phyloP scores from a whole-genome alignment of 2,888 invertebrate species.

The Arrhopalites spinosus region DNA sequence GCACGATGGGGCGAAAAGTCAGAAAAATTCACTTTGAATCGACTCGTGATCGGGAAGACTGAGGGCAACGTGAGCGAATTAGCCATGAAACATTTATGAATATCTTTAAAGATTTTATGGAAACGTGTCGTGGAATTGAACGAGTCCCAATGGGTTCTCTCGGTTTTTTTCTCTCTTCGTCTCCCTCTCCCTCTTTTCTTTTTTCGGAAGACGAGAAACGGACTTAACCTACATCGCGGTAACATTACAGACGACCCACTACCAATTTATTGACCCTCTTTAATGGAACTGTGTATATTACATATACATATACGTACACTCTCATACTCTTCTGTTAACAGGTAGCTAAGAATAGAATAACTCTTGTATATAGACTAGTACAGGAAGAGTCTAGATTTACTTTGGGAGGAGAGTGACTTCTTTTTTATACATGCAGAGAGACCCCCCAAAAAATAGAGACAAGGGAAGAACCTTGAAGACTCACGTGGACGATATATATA shows the following conservation, averaged over 20 bases:
- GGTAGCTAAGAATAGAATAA: too few relatives aligned
- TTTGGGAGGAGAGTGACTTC: too few relatives aligned
- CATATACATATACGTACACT: neutral
- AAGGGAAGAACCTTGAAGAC: too few relatives aligned
- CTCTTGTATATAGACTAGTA: too few relatives aligned
- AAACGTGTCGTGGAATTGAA: constrained; percentile 40
- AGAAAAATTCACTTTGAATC: constrained; percentile 26
- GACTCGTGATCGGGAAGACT: constrained; percentile 26
- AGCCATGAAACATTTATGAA: constrained; percentile 42
- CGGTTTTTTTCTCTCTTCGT: too few relatives aligned
- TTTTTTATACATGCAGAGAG: too few relatives aligned
- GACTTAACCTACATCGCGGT: constrained; percentile 1
- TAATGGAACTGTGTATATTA: neutral
- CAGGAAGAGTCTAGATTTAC: too few relatives aligned
- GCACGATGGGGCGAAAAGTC: neutral
- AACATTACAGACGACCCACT: neutral
- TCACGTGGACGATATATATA: too few relatives aligned
- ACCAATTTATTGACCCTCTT: neutral
- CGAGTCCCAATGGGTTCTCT: constrained; percentile 36
- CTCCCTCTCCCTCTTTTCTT: neutral
- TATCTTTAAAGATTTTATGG: constrained; percentile 42
- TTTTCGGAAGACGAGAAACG: neutral
- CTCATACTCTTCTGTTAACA: neutral
- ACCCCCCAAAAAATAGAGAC: too few relatives aligned
- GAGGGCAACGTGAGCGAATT: constrained; percentile 37